Evolutionary conservation across 1,140 invertebrate genomes (phyloP).

Genomic region (Brachionus koreanus): DNA sequence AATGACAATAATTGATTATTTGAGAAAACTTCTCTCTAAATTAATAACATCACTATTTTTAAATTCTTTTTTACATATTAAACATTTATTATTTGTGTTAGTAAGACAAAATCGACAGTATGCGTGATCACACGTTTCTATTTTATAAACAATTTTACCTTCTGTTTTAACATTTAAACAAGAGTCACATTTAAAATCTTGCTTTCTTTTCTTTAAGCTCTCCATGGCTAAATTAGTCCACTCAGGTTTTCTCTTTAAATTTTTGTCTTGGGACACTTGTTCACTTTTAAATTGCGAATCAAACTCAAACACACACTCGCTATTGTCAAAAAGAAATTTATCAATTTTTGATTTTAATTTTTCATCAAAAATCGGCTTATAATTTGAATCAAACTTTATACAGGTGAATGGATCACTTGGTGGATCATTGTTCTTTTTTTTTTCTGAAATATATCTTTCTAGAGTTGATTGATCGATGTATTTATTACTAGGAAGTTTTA

Average conservation of each 20-base stretch:
- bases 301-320: neutral
- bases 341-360: slow-evolving; percentile 38
- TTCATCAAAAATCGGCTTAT: slow-evolving; percentile 21
- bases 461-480: slow-evolving; percentile 11
- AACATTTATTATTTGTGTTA: neutral
- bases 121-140: neutral
- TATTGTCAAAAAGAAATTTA: slow-evolving; percentile 37
- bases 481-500: slow-evolving; percentile 21
- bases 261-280: neutral
- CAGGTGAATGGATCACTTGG: slow-evolving; percentile 30
- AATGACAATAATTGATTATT: neutral
- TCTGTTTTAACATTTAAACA: slow-evolving; percentile 1
- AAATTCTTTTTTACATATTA: slow-evolving; percentile 6
- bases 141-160: slow-evolving; percentile 14
- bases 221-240: no score
- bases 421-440: neutral
- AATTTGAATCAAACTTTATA: neutral
- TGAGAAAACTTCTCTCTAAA: slow-evolving; percentile 26
- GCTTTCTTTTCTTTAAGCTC: neutral
- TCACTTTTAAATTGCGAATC: neutral
- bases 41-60: slow-evolving; percentile 26
- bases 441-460: slow-evolving; percentile 19
- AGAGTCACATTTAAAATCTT: neutral
- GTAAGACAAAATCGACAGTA: neutral
- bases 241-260: neutral